Base-by-base conservation (phyloP, 2,797 vertebrate species). In the Intellagama lesueurii region DNA sequence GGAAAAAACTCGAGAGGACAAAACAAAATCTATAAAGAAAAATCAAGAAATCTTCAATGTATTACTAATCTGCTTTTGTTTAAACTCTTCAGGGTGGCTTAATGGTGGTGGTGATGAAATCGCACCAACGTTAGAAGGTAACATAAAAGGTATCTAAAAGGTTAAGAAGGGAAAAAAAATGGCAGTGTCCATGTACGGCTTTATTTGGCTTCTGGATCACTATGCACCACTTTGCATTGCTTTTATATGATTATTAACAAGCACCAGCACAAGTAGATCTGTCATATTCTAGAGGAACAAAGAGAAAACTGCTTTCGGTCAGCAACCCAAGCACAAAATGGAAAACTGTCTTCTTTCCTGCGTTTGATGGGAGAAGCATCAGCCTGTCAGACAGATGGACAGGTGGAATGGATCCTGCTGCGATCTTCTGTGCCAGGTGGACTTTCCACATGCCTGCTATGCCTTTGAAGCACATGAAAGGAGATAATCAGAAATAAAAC, bases 1-100 rank as follows among this genome's bases (percentile, higher is more conserved):
- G 83, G 70, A 70, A 75, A 80, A n/a, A 30, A 9, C 7, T 56
- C 12, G 32, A 2, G 16, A 4, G 83, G 80, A 28, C 11, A 28
- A 32, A 4, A 88, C 81, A 52, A 93, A 91, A 92, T 91, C 92
- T 87, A 92, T 90, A 90, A 80, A 91, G 92, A 94, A 96, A 52
- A 95, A 95, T 92, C 93, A 96, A 96, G 83, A 84, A 95, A 90
- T 94, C 89, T 22, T 91, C 94, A 88, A 93, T 94, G 86, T 93
- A 95, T 93, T 94, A 96, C 91, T 60, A 93, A 90, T 95, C 94
- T 94, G 93, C 94, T 92, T 91, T 90, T 77, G 56, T 81, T 96
- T 91, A 90, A 89, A 94, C 88, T 92, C 89, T 56, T 90, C 77
- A 94, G 87, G 94, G 81, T 87, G 91, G 86, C 86, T 91, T 90